Base-by-base conservation (phyloP, 2,888 invertebrate genomes). In the Tachina lurida region DNA sequence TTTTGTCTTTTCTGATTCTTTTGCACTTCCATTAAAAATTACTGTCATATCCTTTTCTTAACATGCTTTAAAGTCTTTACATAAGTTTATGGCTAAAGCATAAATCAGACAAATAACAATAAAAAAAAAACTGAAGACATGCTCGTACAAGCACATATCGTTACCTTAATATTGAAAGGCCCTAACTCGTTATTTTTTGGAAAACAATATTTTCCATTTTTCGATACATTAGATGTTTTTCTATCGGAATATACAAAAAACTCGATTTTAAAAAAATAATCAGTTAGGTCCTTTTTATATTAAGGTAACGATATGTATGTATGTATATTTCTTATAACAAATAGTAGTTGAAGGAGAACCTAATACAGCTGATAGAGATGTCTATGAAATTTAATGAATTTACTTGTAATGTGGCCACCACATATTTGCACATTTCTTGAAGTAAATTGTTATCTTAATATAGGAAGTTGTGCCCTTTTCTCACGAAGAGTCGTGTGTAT, bases 41-140 rank as follows among this genome's bases (percentile, higher is more conserved):
- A 45, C 62, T 79, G 31, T 79, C 78, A 71, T 45, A 79, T 71
- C 62, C 62, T 63, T 71, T 79, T 62, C 78, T 54, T 54, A 71
- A 54, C 63, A 45, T 79, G 52, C 54, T 63, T 62, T 62, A 60
- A 79, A 79, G 71, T 71, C 39, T 58, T 39, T 71, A 79, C 56
- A 63, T 63, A 79, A 49, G 17, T 79, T 73, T 58, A 73, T 73
- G 79, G 63, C 54, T 56, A 63, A 62, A 22, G 47, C 58, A 45
- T 79, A 79, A 80, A 80, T 74, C 49, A 58, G 65, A 65, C 39
- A 62, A 31, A 31, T 54, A 77, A 58, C 41, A 68, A 68, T 17
- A 65, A 49, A 45, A 49, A 45, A 60, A 62, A 52, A 70, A 52
- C 31, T 71, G 4, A 39, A 68, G 41, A 15, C 47, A 47, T 47